Evolutionary conservation across 92 coral and sea anemone species (phyloP).

Genomic region (Pocillopora grandis): DNA sequence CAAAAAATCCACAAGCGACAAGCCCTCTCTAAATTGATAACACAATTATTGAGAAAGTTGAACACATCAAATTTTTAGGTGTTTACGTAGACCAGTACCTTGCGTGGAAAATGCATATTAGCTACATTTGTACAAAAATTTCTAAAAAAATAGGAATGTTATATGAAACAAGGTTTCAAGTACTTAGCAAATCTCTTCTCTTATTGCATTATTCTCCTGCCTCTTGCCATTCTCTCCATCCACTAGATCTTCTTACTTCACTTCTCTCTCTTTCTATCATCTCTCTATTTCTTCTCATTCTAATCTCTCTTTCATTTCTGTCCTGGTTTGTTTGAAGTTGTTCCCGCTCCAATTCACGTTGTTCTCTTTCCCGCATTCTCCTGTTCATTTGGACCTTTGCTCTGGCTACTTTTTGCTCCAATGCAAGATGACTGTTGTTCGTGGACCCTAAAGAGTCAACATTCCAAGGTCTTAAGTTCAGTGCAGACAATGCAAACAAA

Average conservation of each 20-base stretch:
- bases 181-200: no score
- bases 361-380: neutral
- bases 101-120: no score
- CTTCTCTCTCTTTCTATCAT: constrained; percentile 8
- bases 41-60: no score
- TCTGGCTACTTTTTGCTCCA: neutral
- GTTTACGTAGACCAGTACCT: no score
- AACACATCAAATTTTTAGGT: no score
- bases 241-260: neutral
- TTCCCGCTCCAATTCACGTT: no score
- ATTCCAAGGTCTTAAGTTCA: neutral
- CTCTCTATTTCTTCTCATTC: constrained; percentile 4
- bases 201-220: neutral
- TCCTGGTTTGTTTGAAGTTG: neutral
- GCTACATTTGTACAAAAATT: no score
- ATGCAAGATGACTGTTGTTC: neutral
- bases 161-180: no score
- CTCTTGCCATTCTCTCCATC: neutral
- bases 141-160: no score
- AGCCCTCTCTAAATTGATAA: no score
- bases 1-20: no score
- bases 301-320: constrained; percentile 1
- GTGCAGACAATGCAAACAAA: no score
- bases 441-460: neutral
- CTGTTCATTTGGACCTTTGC: neutral